Evolutionary conservation across 2,113 vertebrate genomes (phyloP).

Genomic region (Pandion haliaetus): DNA sequence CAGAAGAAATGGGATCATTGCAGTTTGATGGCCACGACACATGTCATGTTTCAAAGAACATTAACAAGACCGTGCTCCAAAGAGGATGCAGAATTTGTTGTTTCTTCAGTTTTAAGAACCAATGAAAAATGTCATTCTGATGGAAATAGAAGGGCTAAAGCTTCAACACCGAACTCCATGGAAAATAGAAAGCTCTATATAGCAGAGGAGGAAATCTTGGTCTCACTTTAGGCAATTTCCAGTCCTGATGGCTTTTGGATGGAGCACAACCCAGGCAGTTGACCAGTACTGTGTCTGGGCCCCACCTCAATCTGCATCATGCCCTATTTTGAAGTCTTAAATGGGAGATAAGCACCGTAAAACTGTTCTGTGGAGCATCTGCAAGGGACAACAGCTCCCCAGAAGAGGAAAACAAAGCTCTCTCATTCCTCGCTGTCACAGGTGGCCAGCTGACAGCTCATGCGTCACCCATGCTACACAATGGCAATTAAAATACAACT

Average conservation of each 20-base stretch:
- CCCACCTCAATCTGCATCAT: neutral
- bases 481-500: neutral
- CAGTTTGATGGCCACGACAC: neutral
- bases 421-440: neutral
- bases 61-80: neutral
- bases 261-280: neutral
- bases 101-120: conserved; percentile 22
- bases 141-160: neutral
- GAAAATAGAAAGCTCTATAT: neutral
- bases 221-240: neutral
- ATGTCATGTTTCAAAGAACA: conserved; percentile 27
- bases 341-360: neutral
- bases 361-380: neutral
- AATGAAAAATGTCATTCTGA: neutral
- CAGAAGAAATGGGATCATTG: conserved; percentile 1
- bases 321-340: neutral
- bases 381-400: neutral
- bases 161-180: neutral
- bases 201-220: neutral
- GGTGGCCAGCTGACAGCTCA: neutral
- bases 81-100: neutral
- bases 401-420: neutral
- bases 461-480: neutral
- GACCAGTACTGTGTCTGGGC: neutral
- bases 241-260: neutral